Percentiles rank a stretch among this genome's conserved stretches.
Evolutionary conservation across 1,140 invertebrate species (phyloP).

Genomic region (Drosophila ficusphila): DNA sequence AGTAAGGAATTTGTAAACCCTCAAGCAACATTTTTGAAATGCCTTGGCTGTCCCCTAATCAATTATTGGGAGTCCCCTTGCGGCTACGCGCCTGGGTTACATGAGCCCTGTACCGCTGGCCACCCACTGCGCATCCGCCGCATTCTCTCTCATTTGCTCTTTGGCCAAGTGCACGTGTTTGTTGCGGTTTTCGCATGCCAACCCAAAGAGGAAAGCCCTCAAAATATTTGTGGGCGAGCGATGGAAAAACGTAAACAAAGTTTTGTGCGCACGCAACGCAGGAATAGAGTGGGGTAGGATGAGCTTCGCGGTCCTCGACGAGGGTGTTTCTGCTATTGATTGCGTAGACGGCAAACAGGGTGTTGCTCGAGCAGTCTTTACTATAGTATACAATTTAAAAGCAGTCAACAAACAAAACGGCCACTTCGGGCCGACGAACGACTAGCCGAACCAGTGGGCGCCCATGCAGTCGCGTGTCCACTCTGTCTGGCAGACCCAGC

Average conservation of each 20-base stretch:
- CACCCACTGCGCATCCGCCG: constrained; percentile 43
- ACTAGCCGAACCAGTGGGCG: constrained; percentile 94
- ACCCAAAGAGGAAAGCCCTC: constrained; percentile 53
- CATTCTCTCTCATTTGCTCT: constrained; percentile 8
- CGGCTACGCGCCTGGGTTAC: constrained; percentile 40
- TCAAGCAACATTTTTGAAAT: not conserved
- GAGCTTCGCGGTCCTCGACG: constrained; percentile 10
- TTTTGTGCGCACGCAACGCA: constrained; percentile 70
- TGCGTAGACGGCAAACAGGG: constrained; percentile 66
- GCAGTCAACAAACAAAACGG: constrained; percentile 45
- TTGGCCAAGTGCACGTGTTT: constrained; percentile 61
- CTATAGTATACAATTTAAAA: constrained; percentile 41
- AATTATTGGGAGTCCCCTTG: constrained; percentile 34
- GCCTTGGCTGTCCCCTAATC: constrained; percentile 9
- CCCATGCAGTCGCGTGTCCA: constrained; percentile 95
- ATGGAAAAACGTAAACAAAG: constrained; percentile 78
- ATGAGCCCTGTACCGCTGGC: constrained; percentile 8
- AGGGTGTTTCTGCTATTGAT: constrained; percentile 73
- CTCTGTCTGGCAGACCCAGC: constrained; percentile 93
- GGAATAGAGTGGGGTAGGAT: constrained; percentile 71
- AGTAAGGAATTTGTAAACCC: not conserved
- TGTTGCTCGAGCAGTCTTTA: constrained; percentile 44
- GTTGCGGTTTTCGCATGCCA: constrained; percentile 68
- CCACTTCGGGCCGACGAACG: not conserved
- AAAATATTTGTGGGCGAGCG: constrained; percentile 62